A percentile compares a stretch with the other conserved stretches of the same genome.
Evolutionary conservation across 2,888 invertebrate genomes (phyloP).

Genomic region (Polietes domitor): DNA sequence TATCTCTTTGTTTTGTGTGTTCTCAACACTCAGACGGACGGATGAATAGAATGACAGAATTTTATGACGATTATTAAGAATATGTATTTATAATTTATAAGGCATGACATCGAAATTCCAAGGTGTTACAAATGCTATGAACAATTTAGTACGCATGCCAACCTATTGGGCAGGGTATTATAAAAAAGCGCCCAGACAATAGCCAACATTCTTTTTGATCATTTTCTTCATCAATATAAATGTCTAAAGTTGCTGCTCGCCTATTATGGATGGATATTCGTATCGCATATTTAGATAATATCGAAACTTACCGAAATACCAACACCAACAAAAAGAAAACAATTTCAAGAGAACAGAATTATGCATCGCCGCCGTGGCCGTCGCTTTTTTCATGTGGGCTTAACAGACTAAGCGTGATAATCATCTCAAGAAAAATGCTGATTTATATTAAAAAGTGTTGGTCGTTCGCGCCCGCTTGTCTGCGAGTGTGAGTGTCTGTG

Average conservation of each 20-base stretch:
- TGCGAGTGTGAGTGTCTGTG: not conserved
- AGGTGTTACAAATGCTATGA: too few species aligned
- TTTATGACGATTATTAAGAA: too few species aligned
- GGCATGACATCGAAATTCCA: too few species aligned
- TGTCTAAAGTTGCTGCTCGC: not conserved
- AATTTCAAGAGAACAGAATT: not conserved
- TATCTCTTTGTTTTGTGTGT: too few species aligned
- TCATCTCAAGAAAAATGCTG: conserved; percentile 35
- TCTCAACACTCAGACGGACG: too few species aligned
- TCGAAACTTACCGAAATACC: not conserved
- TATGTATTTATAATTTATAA: too few species aligned
- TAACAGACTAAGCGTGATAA: conserved; percentile 53
- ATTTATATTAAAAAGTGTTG: conserved; percentile 12
- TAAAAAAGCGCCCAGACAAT: too few species aligned
- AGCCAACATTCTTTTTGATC: not conserved
- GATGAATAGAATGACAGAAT: too few species aligned
- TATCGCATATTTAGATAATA: not conserved
- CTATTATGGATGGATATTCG: not conserved
- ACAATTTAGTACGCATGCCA: too few species aligned
- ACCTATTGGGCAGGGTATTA: too few species aligned
- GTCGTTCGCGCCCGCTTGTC: not conserved
- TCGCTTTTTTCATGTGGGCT: conserved; percentile 50
- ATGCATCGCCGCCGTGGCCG: not conserved
- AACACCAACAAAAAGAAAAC: not conserved
- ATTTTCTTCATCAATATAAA: not conserved